phyloP scores from a whole-genome alignment of 2,113 vertebrate species.

The Nannospalax galili region DNA sequence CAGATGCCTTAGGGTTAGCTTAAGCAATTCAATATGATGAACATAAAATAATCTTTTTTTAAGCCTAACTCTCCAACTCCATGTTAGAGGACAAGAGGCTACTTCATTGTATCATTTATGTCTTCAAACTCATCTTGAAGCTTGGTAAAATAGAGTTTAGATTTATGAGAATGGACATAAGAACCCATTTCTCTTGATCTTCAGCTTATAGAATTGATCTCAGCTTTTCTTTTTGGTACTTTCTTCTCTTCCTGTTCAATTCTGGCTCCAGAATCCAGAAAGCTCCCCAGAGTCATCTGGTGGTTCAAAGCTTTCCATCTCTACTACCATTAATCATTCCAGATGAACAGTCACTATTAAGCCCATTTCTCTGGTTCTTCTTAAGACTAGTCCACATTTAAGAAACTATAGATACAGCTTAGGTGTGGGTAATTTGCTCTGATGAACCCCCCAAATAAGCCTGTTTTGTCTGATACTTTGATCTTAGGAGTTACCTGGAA shows the following conservation, averaged over 20 bases:
- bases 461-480: background rate
- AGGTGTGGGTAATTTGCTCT: background rate
- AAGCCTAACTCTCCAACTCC: too few relatives aligned
- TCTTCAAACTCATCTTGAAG: slow-evolving; percentile 29
- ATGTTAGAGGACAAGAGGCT: background rate
- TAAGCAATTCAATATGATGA: background rate
- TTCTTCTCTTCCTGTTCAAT: background rate
- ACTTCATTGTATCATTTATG: background rate
- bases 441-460: background rate
- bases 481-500: background rate
- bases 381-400: background rate
- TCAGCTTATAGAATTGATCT: background rate
- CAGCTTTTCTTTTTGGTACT: background rate
- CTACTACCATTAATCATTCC: background rate
- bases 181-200: background rate
- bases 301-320: background rate
- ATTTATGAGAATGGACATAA: background rate
- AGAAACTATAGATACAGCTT: background rate
- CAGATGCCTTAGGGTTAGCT: background rate
- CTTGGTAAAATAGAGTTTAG: background rate
- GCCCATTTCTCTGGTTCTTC: background rate
- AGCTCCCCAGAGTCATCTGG: background rate
- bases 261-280: background rate
- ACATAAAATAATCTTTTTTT: background rate
- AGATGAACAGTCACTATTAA: background rate